Conservation (phyloP, 2,888 invertebrate genomes). For the Xylota segnis region DNA sequence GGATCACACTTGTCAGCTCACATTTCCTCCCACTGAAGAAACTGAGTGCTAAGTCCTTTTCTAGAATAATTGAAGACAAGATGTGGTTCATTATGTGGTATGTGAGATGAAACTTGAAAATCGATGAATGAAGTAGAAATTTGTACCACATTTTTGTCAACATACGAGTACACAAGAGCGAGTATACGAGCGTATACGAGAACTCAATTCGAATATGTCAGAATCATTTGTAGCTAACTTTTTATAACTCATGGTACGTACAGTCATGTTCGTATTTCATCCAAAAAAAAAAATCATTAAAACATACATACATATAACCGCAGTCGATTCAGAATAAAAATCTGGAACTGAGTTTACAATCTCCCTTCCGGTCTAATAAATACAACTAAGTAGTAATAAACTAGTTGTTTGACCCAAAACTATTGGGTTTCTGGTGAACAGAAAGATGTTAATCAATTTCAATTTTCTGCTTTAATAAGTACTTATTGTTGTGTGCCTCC, state of each 20-base stretch:
- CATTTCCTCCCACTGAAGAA: too few species aligned
- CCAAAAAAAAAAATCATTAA: slow-evolving; percentile 9
- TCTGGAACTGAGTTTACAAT: slow-evolving; percentile 37
- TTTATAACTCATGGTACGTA: background rate
- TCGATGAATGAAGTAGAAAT: too few species aligned
- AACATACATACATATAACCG: slow-evolving; percentile 39
- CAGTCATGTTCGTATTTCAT: background rate
- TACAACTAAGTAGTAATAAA: slow-evolving; percentile 1
- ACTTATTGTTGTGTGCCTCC: slow-evolving; percentile 28
- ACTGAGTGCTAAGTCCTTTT: too few species aligned
- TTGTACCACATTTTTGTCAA: too few species aligned
- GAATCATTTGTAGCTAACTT: too few species aligned
- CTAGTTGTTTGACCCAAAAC: slow-evolving; percentile 36
- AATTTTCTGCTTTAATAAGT: slow-evolving; percentile 55
- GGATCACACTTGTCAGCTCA: too few species aligned
- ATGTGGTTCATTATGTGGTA: too few species aligned
- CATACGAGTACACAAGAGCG: too few species aligned
- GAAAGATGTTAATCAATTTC: slow-evolving; percentile 56
- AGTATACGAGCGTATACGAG: too few species aligned
- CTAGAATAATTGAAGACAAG: too few species aligned
- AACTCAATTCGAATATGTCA: too few species aligned
- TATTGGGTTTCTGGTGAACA: slow-evolving; percentile 34
- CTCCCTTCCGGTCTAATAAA: slow-evolving; percentile 15
- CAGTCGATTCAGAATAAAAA: slow-evolving; percentile 9
- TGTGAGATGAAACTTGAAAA: too few species aligned